phyloP scores from a whole-genome alignment of 2,888 invertebrate species.

The Aplocera efformata region DNA sequence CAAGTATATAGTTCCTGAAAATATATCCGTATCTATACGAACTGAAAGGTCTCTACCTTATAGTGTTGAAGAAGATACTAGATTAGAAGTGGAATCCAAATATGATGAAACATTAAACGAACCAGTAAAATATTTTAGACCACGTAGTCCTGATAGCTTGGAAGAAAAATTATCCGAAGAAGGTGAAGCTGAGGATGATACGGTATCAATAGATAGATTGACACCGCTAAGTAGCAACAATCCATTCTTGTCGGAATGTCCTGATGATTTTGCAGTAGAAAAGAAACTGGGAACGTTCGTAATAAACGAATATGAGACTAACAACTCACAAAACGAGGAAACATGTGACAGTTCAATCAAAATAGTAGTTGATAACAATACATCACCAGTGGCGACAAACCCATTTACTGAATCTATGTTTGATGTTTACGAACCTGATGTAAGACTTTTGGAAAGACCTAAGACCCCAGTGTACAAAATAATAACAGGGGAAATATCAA shows the following conservation, averaged over 20 bases:
- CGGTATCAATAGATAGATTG: conserved; percentile 37
- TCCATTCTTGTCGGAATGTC: conserved; percentile 54
- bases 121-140: conserved; percentile 21
- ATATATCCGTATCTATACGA: conserved; percentile 57
- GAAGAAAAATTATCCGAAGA: conserved; percentile 39
- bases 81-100: conserved; percentile 13
- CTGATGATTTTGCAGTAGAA: conserved; percentile 47
- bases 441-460: conserved; percentile 47
- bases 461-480: conserved; percentile 71
- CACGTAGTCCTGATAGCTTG: conserved; percentile 37
- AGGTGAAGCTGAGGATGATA: conserved; percentile 42
- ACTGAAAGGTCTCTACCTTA: conserved; percentile 48
- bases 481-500: conserved; percentile 48
- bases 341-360: conserved; percentile 45
- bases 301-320: conserved; percentile 61
- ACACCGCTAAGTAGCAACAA: conserved; percentile 46
- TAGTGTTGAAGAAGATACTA: conserved; percentile 21
- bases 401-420: conserved; percentile 41
- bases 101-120: conserved; percentile 13
- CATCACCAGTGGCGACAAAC: conserved; percentile 39
- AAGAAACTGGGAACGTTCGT: conserved; percentile 57
- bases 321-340: conserved; percentile 64
- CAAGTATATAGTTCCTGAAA: conserved; percentile 64
- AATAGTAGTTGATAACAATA: conserved; percentile 46
- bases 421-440: conserved; percentile 23